Evolutionary conservation across 2,113 vertebrate genomes (phyloP).

Genomic region (Lasiurus cinereus): DNA sequence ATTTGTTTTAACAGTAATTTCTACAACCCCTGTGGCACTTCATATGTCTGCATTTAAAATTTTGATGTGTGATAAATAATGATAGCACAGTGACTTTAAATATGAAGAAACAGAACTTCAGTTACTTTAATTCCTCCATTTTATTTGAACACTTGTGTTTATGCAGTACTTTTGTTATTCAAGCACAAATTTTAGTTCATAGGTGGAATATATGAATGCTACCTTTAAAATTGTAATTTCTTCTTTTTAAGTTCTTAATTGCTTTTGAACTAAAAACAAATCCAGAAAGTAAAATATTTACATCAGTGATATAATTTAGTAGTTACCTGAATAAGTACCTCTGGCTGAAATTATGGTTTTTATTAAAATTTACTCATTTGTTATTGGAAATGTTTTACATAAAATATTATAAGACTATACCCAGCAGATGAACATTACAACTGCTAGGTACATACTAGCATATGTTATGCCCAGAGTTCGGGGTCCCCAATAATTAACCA

Average conservation of each 20-base stretch:
- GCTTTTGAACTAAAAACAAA: slow-evolving; percentile 53
- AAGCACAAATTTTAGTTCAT: slow-evolving; percentile 17
- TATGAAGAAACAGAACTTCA: not conserved
- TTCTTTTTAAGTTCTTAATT: not conserved
- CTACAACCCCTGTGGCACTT: not conserved
- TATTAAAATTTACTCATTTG: slow-evolving; percentile 29
- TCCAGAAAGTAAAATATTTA: slow-evolving; percentile 2
- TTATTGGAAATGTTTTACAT: slow-evolving; percentile 22
- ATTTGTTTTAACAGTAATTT: not conserved
- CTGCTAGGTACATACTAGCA: not conserved
- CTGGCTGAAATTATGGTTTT: slow-evolving; percentile 28
- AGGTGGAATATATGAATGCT: not conserved
- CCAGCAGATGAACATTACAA: not conserved
- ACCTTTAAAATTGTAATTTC: not conserved
- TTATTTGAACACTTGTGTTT: not conserved
- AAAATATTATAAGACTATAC: slow-evolving; percentile 2
- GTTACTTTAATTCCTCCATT: not conserved
- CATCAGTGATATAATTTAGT: not conserved
- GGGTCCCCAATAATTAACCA: too few relatives aligned
- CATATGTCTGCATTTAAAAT: not conserved
- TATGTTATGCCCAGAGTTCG: too few relatives aligned
- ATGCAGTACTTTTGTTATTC: not conserved
- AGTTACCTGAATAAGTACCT: not conserved
- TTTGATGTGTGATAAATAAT: not conserved
- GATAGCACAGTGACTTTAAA: not conserved